Evolutionary conservation across 1,140 invertebrate species (phyloP).

Genomic region (Brachionus asplanchnoidis): DNA sequence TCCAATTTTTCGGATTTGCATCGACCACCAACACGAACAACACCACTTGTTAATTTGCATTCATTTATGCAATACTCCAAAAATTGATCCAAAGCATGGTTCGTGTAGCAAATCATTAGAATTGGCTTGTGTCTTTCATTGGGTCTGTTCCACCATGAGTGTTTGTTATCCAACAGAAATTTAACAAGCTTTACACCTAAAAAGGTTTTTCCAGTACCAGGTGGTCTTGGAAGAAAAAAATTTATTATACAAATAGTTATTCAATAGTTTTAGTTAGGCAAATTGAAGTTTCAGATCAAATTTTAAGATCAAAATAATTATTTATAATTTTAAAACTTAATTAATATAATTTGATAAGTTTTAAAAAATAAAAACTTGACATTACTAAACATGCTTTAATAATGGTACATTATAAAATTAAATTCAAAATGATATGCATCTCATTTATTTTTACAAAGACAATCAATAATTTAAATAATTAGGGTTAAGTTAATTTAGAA

Average conservation of each 20-base stretch:
- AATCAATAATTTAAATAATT: no score
- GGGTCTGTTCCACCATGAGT: slow-evolving; percentile 45
- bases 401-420: no score
- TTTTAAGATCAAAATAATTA: no score
- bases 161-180: slow-evolving; percentile 54
- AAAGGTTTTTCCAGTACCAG: slow-evolving; percentile 75
- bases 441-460: no score
- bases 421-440: no score
- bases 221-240: slow-evolving; percentile 54
- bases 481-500: no score
- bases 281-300: no score
- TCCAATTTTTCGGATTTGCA: not conserved
- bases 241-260: not conserved
- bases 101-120: slow-evolving; percentile 71
- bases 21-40: slow-evolving; percentile 20
- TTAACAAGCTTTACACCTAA: slow-evolving; percentile 66
- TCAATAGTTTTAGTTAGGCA: not conserved
- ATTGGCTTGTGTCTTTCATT: slow-evolving; percentile 57
- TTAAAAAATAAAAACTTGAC: no score
- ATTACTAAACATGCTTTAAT: no score
- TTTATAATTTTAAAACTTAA: no score
- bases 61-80: slow-evolving; percentile 43
- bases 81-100: slow-evolving; percentile 72
- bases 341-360: no score
- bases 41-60: slow-evolving; percentile 25